Conservation (phyloP, 2,888 invertebrate species). For the Carpatolechia fugitivella region DNA sequence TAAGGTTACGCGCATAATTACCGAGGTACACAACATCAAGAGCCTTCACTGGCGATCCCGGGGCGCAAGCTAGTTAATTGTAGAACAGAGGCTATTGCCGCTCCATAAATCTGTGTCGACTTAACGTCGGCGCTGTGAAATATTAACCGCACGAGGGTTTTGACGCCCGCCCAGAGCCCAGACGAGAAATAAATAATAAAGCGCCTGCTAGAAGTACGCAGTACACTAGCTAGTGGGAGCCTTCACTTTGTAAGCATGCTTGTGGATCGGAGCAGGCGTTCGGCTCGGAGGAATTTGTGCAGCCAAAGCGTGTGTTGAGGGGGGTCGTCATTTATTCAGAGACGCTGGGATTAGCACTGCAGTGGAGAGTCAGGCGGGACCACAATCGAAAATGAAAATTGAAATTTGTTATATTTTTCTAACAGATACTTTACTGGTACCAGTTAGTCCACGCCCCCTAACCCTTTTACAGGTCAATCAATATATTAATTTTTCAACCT, state of each 20-base stretch:
- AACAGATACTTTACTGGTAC: too few species aligned
- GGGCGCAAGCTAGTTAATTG: slow-evolving; percentile 60
- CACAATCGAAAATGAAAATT: too few species aligned
- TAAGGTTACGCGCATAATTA: slow-evolving; percentile 12
- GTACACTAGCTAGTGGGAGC: slow-evolving; percentile 24
- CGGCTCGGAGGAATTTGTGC: background rate
- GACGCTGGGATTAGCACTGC: too few species aligned
- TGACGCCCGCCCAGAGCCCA: slow-evolving; percentile 51
- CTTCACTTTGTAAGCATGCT: too few species aligned
- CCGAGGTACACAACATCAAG: background rate
- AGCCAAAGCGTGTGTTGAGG: background rate
- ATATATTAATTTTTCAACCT: too few species aligned
- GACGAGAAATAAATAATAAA: slow-evolving; percentile 61
- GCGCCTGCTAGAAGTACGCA: slow-evolving; percentile 43
- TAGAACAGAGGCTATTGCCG: slow-evolving; percentile 64
- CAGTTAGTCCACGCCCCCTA: too few species aligned
- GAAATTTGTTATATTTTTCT: too few species aligned
- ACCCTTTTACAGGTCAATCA: too few species aligned
- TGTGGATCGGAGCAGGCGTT: background rate
- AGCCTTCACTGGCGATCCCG: slow-evolving; percentile 15
- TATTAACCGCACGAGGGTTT: slow-evolving; percentile 72
- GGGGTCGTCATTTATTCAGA: too few species aligned
- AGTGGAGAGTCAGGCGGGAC: too few species aligned
- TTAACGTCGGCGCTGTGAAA: slow-evolving; percentile 72
- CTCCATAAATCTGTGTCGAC: slow-evolving; percentile 71